Percentiles rank a stretch among this genome's conserved stretches.
Conservation (phyloP, 1,140 invertebrate genomes). For the Sarcophaga peregrina region DNA sequence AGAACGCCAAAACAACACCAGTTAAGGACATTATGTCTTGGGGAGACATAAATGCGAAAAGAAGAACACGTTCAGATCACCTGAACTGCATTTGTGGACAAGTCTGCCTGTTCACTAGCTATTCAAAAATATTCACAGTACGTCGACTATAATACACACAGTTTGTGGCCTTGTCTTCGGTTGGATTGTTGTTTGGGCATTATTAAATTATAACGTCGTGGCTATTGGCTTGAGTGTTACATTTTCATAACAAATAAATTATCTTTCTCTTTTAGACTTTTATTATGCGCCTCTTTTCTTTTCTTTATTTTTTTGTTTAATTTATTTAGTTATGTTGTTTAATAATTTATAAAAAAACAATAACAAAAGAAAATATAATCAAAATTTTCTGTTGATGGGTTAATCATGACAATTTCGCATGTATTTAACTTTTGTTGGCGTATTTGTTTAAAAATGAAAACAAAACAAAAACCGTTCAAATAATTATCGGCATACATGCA, state of each 20-base stretch:
- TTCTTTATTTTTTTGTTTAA: too few relatives aligned
- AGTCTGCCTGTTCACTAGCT: neutral
- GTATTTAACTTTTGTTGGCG: too few relatives aligned
- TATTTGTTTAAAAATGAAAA: too few relatives aligned
- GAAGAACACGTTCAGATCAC: neutral
- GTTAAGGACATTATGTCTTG: neutral
- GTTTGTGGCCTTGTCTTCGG: neutral
- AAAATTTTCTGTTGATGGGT: neutral
- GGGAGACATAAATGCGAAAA: neutral
- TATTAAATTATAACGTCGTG: conserved; percentile 7
- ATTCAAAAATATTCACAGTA: neutral
- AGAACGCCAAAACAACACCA: neutral
- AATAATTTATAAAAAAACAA: neutral
- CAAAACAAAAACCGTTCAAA: too few relatives aligned
- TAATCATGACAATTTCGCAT: neutral
- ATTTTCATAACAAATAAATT: neutral
- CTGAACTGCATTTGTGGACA: neutral
- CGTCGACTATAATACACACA: neutral
- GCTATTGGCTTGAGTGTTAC: neutral
- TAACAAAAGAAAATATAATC: neutral
- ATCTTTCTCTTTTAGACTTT: neutral
- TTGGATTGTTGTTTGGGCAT: neutral
- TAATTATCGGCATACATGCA: too few relatives aligned
- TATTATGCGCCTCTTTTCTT: neutral
- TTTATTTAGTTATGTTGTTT: too few relatives aligned